Conservation (phyloP, 1,140 invertebrate species). For the Drosophila athabasca region DNA sequence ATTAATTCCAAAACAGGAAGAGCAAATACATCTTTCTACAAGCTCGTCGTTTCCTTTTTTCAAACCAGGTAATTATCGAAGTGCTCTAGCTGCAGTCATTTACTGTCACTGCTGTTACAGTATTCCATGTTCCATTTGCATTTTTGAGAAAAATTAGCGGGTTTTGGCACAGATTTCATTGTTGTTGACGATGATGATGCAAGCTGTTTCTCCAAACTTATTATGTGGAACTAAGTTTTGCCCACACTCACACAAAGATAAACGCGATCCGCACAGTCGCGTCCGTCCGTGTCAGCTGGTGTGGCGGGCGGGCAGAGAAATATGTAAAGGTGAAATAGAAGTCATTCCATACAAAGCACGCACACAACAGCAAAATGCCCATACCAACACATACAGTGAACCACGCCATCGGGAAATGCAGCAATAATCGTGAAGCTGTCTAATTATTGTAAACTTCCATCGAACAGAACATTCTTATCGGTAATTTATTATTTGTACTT, state of each 20-base stretch:
- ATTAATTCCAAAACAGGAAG: slow-evolving; percentile 71
- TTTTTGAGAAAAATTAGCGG: slow-evolving; percentile 24
- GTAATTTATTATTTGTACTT: background rate
- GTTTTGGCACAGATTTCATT: slow-evolving; percentile 12
- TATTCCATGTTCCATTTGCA: background rate
- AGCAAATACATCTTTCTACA: slow-evolving; percentile 32
- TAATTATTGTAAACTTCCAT: slow-evolving; percentile 40
- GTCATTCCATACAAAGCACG: slow-evolving; percentile 63
- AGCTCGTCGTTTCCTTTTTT: slow-evolving; percentile 33
- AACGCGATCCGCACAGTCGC: slow-evolving; percentile 27
- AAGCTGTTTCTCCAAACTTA: slow-evolving; percentile 58
- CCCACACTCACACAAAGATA: slow-evolving; percentile 16
- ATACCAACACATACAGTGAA: slow-evolving; percentile 38
- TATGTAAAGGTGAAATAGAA: slow-evolving; percentile 81
- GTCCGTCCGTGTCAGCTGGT: slow-evolving; percentile 18
- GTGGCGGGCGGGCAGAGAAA: slow-evolving; percentile 28
- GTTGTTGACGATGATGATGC: slow-evolving; percentile 58
- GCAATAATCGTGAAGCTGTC: slow-evolving; percentile 48
- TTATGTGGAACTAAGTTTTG: slow-evolving; percentile 39
- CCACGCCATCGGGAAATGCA: slow-evolving; percentile 66
- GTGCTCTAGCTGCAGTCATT: background rate
- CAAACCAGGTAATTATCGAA: slow-evolving; percentile 57
- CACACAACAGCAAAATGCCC: slow-evolving; percentile 21
- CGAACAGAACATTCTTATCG: slow-evolving; percentile 36
- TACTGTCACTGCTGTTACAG: background rate